Percentiles rank a stretch among this genome's conserved stretches.
phyloP scores from a whole-genome alignment of 2,888 invertebrate species.

The Yponomeuta sedellus region DNA sequence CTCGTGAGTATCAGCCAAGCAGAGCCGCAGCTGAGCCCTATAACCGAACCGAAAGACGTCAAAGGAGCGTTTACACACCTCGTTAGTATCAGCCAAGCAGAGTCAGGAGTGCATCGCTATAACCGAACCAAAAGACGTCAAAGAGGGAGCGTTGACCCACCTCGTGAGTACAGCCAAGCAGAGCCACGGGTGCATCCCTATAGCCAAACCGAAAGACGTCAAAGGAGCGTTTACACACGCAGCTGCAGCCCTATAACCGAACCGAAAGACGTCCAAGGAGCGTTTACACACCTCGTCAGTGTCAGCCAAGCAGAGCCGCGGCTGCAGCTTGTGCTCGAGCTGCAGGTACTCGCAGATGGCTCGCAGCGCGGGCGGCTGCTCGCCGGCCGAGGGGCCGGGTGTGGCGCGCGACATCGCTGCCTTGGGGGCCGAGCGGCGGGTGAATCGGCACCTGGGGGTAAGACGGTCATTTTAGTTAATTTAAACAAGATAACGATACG shows the following conservation, averaged over 20 bases:
- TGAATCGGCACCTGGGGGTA: slow-evolving; percentile 68
- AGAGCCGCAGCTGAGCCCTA: slow-evolving; percentile 79
- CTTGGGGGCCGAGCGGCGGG: slow-evolving; percentile 71
- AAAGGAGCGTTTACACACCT: slow-evolving; percentile 73
- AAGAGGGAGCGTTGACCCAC: too few species aligned
- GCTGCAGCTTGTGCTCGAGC: slow-evolving; percentile 83
- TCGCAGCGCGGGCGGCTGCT: slow-evolving; percentile 71
- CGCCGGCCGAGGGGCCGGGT: slow-evolving; percentile 60
- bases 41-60: too few species aligned
- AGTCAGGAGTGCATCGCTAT: slow-evolving; percentile 82
- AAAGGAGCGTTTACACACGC: too few species aligned
- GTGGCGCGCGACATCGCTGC: slow-evolving; percentile 69
- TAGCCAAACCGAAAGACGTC: too few species aligned
- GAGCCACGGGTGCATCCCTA: too few species aligned
- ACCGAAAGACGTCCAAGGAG: slow-evolving; percentile 28
- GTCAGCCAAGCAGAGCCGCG: slow-evolving; percentile 79
- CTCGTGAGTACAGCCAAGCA: too few species aligned
- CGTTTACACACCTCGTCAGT: slow-evolving; percentile 74
- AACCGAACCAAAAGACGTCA: too few species aligned
- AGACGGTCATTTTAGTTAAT: too few species aligned
- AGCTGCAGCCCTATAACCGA: slow-evolving; percentile 82
- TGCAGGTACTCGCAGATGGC: slow-evolving; percentile 77
- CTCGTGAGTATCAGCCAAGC: slow-evolving; percentile 79
- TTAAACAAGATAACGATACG: too few species aligned
- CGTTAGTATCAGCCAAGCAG: slow-evolving; percentile 78